Base-by-base conservation (phyloP, 1,140 invertebrate genomes). In the Copidosoma floridanum region DNA sequence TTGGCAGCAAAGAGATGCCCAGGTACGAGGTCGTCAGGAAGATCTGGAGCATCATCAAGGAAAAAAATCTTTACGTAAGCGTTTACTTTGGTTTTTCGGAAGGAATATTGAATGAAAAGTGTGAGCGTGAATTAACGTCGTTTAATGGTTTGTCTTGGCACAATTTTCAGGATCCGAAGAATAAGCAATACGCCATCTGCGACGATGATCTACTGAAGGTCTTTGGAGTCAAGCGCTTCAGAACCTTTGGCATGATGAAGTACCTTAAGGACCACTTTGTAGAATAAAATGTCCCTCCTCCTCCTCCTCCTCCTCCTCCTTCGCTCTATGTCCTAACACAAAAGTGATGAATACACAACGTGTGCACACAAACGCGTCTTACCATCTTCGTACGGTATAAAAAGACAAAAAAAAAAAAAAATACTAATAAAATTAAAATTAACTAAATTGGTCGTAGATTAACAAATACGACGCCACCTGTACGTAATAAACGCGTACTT, bases 241-340 rank as follows among this genome's bases (percentile, higher is more conserved):
- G 91, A 69, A 94, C 90, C 37, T 95, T 95, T 67, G 92, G 91
- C 66, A 96, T 96, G 93, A 93, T 97, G 89, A 96, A 96, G 76
- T 93, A 93, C 77, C 82, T 97, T 61, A 94, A 95, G 80, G 86
- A 89, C 63, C 93, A 97, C 81, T 95, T 97, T 81, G 79, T 90
- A 71, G 86, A 88, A 69, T 88, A 88, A 83, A 77, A 70, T 65
- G 62, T 57, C 64, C 53, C 40, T 64, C 48, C 65, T n/a, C n/a
- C n/a, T n/a, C n/a, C n/a, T n/a, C n/a, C n/a, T n/a, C n/a, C n/a
- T n/a, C n/a, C n/a, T n/a, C n/a, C n/a, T n/a, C n/a, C n/a, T n/a
- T n/a, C n/a, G 47, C 59, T 64, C 56, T 64, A 57, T 59, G 67
- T 73, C 68, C 69, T 68, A 63, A 66, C 54, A 50, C 58, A 61